Evolutionary conservation across 2,888 invertebrate species (phyloP).

Genomic region (Idaea dimidiata): DNA sequence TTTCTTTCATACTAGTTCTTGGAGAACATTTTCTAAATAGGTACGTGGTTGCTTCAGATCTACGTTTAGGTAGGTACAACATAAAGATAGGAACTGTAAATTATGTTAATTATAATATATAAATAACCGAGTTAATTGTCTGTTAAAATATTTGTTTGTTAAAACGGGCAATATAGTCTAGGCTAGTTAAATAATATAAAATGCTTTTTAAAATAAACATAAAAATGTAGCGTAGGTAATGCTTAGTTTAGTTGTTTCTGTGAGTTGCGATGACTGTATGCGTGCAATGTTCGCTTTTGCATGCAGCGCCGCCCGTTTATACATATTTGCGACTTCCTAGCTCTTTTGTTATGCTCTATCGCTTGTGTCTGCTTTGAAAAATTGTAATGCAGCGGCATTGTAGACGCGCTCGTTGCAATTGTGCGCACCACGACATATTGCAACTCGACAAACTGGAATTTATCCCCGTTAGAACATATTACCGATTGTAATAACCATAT

Average conservation of each 20-base stretch:
- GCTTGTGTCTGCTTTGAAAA: constrained; percentile 77
- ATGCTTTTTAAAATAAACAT: neutral
- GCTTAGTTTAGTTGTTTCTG: constrained; percentile 28
- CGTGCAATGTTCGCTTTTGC: constrained; percentile 62
- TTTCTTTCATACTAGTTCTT: constrained; percentile 39
- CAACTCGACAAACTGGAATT: constrained; percentile 41
- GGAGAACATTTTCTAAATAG: constrained; percentile 27
- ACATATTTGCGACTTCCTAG: constrained; percentile 71
- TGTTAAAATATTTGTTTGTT: neutral
- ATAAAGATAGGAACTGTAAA: neutral
- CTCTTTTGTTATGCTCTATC: constrained; percentile 76
- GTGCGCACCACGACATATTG: constrained; percentile 45
- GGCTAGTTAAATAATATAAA: neutral
- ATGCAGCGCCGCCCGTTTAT: constrained; percentile 68
- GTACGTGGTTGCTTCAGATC: constrained; percentile 5
- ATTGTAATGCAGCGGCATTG: constrained; percentile 75
- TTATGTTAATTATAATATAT: neutral
- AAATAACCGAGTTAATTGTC: neutral
- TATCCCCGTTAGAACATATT: constrained; percentile 31
- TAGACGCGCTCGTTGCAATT: constrained; percentile 65
- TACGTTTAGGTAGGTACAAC: neutral
- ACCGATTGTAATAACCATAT: constrained; percentile 11
- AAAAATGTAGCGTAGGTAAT: constrained; percentile 10
- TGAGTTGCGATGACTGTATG: constrained; percentile 43
- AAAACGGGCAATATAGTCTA: constrained; percentile 1